Percentiles rank a stretch among this genome's conserved stretches.
These are phyloP conservation scores for Dione vanillae DNA, from an alignment of 2,888 invertebrate species.

Conservation along the genomic window DNA sequence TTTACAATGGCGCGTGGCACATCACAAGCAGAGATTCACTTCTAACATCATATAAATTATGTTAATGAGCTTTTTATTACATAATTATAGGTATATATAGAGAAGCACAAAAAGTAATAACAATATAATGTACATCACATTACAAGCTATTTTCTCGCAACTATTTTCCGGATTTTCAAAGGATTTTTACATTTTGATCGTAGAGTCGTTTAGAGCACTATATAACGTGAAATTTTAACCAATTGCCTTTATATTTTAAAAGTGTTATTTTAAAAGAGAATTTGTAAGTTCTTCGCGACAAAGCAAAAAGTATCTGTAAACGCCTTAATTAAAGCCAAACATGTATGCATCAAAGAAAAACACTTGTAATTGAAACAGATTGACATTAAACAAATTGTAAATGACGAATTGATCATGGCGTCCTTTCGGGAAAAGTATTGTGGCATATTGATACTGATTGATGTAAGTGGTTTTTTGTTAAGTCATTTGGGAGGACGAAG, in stretches of 20 bases:
- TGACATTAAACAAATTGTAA: constrained; percentile 81
- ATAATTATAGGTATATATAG: background rate
- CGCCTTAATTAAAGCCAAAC: constrained; percentile 24
- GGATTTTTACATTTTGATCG: too few species aligned
- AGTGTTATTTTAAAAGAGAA: too few species aligned
- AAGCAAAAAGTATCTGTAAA: background rate
- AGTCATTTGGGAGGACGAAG: constrained; percentile 53
- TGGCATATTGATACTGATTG: constrained; percentile 52
- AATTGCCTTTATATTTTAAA: background rate
- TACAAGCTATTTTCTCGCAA: too few species aligned
- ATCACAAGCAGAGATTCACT: background rate
- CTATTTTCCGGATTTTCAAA: too few species aligned
- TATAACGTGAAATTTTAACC: background rate
- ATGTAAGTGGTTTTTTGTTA: constrained; percentile 52
- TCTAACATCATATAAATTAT: background rate
- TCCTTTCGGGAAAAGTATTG: constrained; percentile 59
- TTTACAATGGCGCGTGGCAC: too few species aligned
- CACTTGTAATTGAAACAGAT: constrained; percentile 67
- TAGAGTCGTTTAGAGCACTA: too few species aligned
- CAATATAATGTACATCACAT: background rate
- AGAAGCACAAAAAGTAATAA: background rate
- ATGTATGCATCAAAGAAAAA: constrained; percentile 34
- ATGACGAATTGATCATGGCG: constrained; percentile 79
- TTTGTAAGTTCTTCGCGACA: background rate
- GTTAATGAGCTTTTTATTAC: too few species aligned